A percentile compares a stretch with the other conserved stretches of the same genome.
These are phyloP conservation scores for Jordanella pulchra DNA, from an alignment of 2,797 vertebrate species.

Conservation along the genomic window DNA sequence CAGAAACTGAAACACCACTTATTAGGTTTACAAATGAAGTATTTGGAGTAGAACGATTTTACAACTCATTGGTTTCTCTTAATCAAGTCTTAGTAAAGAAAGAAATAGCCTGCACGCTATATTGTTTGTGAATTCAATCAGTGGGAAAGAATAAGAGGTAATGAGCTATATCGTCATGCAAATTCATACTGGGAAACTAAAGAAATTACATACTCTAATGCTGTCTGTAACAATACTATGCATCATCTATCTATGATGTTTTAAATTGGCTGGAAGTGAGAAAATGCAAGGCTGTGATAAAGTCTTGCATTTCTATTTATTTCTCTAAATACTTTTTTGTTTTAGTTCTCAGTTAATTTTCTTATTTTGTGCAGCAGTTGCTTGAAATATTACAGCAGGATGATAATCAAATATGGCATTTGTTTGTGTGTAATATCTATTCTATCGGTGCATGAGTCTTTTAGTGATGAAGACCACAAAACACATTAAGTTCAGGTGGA, in stretches of 20 bases:
- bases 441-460: slow-evolving; percentile 9
- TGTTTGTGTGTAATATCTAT: background rate
- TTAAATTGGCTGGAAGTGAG: slow-evolving; percentile 27
- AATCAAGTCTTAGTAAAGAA: slow-evolving; percentile 52
- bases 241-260: slow-evolving; percentile 45
- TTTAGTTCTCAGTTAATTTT: background rate
- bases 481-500: background rate
- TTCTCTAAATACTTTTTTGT: slow-evolving; percentile 2
- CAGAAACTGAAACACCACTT: slow-evolving; percentile 32
- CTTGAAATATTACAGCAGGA: background rate
- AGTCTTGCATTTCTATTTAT: slow-evolving; percentile 10
- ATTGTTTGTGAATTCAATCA: slow-evolving; percentile 61
- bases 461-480: background rate
- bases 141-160: slow-evolving; percentile 52
- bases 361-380: slow-evolving; percentile 15
- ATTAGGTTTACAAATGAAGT: slow-evolving; percentile 52
- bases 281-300: slow-evolving; percentile 5
- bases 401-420: background rate
- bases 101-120: slow-evolving; percentile 26
- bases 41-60: slow-evolving; percentile 39
- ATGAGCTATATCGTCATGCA: slow-evolving; percentile 51
- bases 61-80: slow-evolving; percentile 54
- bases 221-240: slow-evolving; percentile 23
- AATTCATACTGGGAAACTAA: slow-evolving; percentile 32
- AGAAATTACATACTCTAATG: slow-evolving; percentile 24